Base-by-base conservation (phyloP, 1,140 invertebrate genomes). In the Cotesia vestalis region DNA sequence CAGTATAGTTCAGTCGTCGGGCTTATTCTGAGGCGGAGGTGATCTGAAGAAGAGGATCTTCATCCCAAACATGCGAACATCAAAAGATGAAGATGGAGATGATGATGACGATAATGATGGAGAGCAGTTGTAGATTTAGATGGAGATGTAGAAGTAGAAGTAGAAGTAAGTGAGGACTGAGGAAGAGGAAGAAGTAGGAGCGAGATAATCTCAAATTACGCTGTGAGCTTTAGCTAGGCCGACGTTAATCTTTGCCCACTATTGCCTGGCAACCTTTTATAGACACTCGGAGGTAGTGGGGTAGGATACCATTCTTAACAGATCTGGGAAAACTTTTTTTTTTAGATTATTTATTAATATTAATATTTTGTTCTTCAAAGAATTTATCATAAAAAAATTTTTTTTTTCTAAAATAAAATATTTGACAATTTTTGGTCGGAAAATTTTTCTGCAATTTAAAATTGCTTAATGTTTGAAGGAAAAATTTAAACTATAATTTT, bases 171-270 rank as follows among this genome's bases (percentile, higher is more conserved):
- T 38, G 59, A 70, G 60, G 36, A 53, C 52, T 14, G n/a, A 61
- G 55, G 60, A 40, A 40, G 38, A 40, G 9, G 64, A 57, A 55
- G 57, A 62, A 67, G 64, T 68, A 72, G 61, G 51, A 74, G 70
- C 66, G 69, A 68, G 72, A 73, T 62, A 78, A 80, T 80, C 78
- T 80, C 78, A 80, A 80, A 80, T 80, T 80, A 80, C 78, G 77
- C 57, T 60, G 72, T 71, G 69, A 66, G 55, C 62, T 69, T 55
- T 73, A 73, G 69, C 75, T 74, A 66, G 71, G 70, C 76, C 60
- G 61, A 36, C 61, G 70, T 61, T 62, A 75, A 73, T 75, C 75
- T 78, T 70, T 73, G 76, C 73, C 72, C 73, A 71, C 75, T 69
- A 75, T 66, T 52, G 61, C 68, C 66, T 66, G 75, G 76, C 77